Evolutionary conservation across 2,888 invertebrate species (phyloP).

Genomic region (Tinea pellionella): DNA sequence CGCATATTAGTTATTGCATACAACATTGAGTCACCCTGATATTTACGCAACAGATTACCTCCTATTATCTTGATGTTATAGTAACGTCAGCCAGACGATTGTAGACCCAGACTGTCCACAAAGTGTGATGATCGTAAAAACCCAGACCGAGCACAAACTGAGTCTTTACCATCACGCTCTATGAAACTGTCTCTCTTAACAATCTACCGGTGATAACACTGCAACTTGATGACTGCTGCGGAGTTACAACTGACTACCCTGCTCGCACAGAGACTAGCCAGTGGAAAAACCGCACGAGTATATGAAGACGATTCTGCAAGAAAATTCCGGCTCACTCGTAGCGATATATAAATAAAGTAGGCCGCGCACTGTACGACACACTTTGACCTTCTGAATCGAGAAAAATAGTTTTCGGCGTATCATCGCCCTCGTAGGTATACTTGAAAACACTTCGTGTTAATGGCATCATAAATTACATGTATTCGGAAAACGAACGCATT

Average conservation of each 20-base stretch:
- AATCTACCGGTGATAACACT: background rate
- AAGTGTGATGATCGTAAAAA: conserved; percentile 60
- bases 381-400: too few species aligned
- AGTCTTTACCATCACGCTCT: conserved; percentile 60
- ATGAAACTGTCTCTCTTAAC: conserved; percentile 20
- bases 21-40: too few species aligned
- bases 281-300: conserved; percentile 43
- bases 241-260: conserved; percentile 43
- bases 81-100: background rate
- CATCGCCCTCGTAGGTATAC: too few species aligned
- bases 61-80: too few species aligned
- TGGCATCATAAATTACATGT: background rate
- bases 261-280: conserved; percentile 45
- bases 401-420: too few species aligned
- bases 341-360: background rate
- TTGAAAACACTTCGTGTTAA: background rate
- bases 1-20: too few species aligned
- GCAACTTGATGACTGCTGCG: conserved; percentile 24
- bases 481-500: background rate
- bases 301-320: conserved; percentile 4
- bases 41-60: too few species aligned
- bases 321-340: background rate
- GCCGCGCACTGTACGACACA: too few species aligned
- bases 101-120: conserved; percentile 40
- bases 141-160: conserved; percentile 56